Conservation (phyloP, 2,888 invertebrate species). For the Hemaris fuciformis region DNA sequence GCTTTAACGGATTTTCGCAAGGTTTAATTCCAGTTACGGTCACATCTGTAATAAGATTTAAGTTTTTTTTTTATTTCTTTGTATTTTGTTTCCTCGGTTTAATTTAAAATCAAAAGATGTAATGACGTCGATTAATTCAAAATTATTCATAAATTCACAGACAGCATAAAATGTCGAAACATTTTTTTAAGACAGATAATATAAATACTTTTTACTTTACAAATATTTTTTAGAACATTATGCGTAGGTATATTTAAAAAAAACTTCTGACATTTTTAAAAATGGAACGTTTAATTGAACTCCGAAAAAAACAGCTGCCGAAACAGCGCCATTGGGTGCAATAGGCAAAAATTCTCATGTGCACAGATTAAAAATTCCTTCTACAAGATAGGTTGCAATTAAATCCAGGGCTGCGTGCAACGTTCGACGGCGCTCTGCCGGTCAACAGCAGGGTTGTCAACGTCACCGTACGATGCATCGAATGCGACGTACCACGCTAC, state of each 20-base stretch:
- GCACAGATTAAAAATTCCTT: slow-evolving; percentile 9
- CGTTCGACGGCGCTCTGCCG: slow-evolving; percentile 82
- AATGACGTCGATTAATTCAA: too few relatives aligned
- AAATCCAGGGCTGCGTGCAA: slow-evolving; percentile 62
- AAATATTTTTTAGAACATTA: too few relatives aligned
- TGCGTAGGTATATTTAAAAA: too few relatives aligned
- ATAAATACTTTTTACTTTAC: too few relatives aligned
- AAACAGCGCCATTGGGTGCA: background rate
- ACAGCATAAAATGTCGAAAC: too few relatives aligned
- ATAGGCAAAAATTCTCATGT: background rate
- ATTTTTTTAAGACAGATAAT: too few relatives aligned
- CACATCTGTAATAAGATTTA: background rate
- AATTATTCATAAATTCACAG: too few relatives aligned
- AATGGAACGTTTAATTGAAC: too few relatives aligned
- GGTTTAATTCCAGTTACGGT: background rate
- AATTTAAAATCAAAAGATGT: too few relatives aligned
- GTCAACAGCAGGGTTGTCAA: slow-evolving; percentile 80
- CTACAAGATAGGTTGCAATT: slow-evolving; percentile 12
- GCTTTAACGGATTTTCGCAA: background rate
- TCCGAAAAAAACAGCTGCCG: background rate
- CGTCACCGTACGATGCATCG: slow-evolving; percentile 81
- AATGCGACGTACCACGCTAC: slow-evolving; percentile 84
- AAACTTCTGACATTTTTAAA: too few relatives aligned
- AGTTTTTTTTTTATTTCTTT: too few relatives aligned
- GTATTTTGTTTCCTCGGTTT: too few relatives aligned